A percentile compares a stretch with the other conserved stretches of the same genome.
phyloP scores from a whole-genome alignment of 2,888 invertebrate genomes.

The Parelbella ahira region DNA sequence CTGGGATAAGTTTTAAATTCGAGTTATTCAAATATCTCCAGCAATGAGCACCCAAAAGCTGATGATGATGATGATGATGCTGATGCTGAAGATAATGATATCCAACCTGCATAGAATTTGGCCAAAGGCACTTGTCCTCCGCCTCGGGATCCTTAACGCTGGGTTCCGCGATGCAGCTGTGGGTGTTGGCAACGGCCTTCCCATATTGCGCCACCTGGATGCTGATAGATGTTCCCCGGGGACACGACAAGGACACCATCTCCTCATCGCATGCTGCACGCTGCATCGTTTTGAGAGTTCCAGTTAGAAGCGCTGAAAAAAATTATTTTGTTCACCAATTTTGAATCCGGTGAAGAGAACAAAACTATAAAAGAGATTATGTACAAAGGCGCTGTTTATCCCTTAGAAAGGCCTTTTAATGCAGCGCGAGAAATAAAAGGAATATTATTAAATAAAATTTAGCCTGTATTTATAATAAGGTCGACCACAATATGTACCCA shows the following conservation, averaged over 20 bases:
- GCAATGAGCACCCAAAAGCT: too few relatives aligned
- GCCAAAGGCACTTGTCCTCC: slow-evolving; percentile 81
- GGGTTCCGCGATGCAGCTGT: slow-evolving; percentile 48
- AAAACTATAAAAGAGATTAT: too few relatives aligned
- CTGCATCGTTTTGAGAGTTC: slow-evolving; percentile 93
- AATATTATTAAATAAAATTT: too few relatives aligned
- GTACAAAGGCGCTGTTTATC: too few relatives aligned
- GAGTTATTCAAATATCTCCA: too few relatives aligned
- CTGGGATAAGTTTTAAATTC: too few relatives aligned
- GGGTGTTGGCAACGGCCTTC: slow-evolving; percentile 71
- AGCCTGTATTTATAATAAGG: too few relatives aligned
- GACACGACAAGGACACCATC: slow-evolving; percentile 90
- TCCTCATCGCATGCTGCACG: slow-evolving; percentile 95
- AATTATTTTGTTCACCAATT: slow-evolving; percentile 12
- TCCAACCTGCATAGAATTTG: slow-evolving; percentile 87
- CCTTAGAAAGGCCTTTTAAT: too few relatives aligned
- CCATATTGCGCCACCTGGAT: slow-evolving; percentile 94
- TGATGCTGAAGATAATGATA: background rate
- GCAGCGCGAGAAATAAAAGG: too few relatives aligned
- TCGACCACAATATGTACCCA: too few relatives aligned
- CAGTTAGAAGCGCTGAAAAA: slow-evolving; percentile 89
- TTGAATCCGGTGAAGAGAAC: too few relatives aligned
- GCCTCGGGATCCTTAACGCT: slow-evolving; percentile 37
- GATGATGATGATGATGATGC: too few relatives aligned
- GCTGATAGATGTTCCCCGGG: slow-evolving; percentile 94